Base-by-base conservation (phyloP, 2,113 vertebrate genomes). In the Piaya cayana region DNA sequence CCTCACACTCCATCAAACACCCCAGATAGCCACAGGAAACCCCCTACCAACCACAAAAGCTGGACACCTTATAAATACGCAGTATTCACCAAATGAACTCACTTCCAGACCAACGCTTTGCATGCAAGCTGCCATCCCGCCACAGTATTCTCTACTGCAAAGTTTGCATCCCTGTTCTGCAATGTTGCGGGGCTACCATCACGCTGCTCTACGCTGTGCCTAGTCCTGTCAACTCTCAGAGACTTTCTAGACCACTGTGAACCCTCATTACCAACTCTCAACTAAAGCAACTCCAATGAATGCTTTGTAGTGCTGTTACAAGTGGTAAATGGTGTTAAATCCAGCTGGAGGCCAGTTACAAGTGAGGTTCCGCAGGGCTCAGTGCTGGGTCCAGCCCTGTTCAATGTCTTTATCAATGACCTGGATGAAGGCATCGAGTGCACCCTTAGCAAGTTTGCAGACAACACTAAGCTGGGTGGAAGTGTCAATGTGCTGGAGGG, bases 81-180 rank as follows among this genome's bases (percentile, higher is more conserved):
- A 26, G 25, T 30, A 68, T 32, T 58, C 81, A 43, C 16, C 36
- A 68, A 64, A 75, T 11, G 17, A 74, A 89, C 18, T 42, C 2
- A 1, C 5, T 36, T 34, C 26, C 17, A 79, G 37, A 67, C 20
- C n/a, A 60, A 27, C 16, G 8, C n/a, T 63, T 13, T 17, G 63
- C 25, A 22, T 15, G 53, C 19, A 17, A 52, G 12, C 30, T 36
- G 43, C 37, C 5, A 4, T 36, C 34, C 21, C 1, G 1, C 37
- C 1, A 2, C 70, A 45, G 32, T 45, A 45, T 67, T 59, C 18
- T 45, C 43, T 39, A 1, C 22, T 32, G 34, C 65, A 55, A 20
- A 0, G 3, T 15, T 10, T 0, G 0, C 26, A 55, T 6, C 45
- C 36, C 68, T 49, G 15, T 23, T n/a, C 9, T 12, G 55, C 0